These are phyloP conservation scores for Polia nebulosa DNA, from an alignment of 2,888 invertebrate genomes.

Conservation along the genomic window DNA sequence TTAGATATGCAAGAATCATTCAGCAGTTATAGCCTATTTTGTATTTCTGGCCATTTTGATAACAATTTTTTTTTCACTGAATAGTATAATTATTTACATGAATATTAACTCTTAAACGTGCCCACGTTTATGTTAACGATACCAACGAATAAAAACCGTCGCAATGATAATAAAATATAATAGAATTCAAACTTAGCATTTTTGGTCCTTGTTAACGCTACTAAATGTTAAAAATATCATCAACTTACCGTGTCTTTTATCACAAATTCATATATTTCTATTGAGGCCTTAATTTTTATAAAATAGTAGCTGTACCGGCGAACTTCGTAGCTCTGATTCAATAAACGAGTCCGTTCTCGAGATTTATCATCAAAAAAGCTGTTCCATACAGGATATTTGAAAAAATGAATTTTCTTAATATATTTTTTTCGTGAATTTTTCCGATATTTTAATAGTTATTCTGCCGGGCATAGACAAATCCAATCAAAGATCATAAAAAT, in stretches of 20 bases:
- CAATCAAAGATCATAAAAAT: too few species aligned
- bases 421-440: too few species aligned
- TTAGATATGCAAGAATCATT: background rate
- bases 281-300: background rate
- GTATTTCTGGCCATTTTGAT: too few species aligned
- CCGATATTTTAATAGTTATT: too few species aligned
- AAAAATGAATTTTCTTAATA: too few species aligned
- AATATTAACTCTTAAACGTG: background rate
- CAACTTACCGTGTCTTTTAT: constrained; percentile 14
- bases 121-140: background rate
- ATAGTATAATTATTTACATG: background rate
- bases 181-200: background rate
- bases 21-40: constrained; percentile 2
- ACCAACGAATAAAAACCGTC: constrained; percentile 8
- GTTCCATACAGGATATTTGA: too few species aligned
- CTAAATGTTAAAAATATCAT: background rate
- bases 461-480: too few species aligned
- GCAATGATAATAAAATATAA: constrained; percentile 13
- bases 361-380: too few species aligned
- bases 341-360: too few species aligned
- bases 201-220: background rate
- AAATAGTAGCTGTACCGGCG: too few species aligned
- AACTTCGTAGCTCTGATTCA: too few species aligned
- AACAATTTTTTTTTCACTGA: too few species aligned
- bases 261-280: constrained; percentile 19